Conservation (phyloP, 1,140 invertebrate species). For the Drosophila subobscura region DNA sequence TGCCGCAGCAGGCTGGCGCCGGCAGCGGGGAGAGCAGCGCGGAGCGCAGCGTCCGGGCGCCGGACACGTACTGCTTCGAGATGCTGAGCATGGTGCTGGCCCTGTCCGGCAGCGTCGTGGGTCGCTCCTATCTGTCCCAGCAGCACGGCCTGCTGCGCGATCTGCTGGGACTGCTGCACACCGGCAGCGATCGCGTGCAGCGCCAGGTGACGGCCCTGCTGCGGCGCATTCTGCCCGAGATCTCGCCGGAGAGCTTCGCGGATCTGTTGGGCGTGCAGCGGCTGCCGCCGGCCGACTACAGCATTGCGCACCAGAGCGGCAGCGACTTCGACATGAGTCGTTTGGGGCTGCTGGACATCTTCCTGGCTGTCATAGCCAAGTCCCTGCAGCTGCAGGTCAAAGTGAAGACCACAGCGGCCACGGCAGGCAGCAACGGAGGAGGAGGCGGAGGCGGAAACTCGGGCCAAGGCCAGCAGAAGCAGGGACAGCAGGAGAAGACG, state of each 20-base stretch:
- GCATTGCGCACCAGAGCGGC: slow-evolving; percentile 86
- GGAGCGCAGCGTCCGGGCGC: slow-evolving; percentile 84
- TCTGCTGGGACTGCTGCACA: slow-evolving; percentile 94
- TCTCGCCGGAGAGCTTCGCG: slow-evolving; percentile 88
- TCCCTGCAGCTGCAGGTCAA: slow-evolving; percentile 94
- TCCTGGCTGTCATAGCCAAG: slow-evolving; percentile 94
- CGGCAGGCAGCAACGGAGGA: background rate
- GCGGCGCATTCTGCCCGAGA: slow-evolving; percentile 92
- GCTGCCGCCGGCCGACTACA: slow-evolving; percentile 91
- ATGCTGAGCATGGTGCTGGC: slow-evolving; percentile 97
- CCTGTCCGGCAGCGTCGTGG: slow-evolving; percentile 95
- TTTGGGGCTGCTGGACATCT: slow-evolving; percentile 91
- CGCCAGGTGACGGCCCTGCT: slow-evolving; percentile 94
- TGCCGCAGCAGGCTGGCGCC: background rate
- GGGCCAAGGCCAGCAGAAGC: slow-evolving; percentile 27
- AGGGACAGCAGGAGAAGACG: slow-evolving; percentile 68
- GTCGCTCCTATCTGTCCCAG: slow-evolving; percentile 94
- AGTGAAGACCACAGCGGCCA: slow-evolving; percentile 86
- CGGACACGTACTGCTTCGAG: slow-evolving; percentile 98
- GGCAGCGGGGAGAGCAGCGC: slow-evolving; percentile 57
- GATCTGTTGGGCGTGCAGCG: slow-evolving; percentile 88
- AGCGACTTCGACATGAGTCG: slow-evolving; percentile 87
- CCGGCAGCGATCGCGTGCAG: slow-evolving; percentile 96
- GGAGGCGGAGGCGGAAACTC: background rate
- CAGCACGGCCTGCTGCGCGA: slow-evolving; percentile 93